These are phyloP conservation scores for Adelosebastes latens DNA, from an alignment of 2,797 vertebrate species.

Conservation along the genomic window DNA sequence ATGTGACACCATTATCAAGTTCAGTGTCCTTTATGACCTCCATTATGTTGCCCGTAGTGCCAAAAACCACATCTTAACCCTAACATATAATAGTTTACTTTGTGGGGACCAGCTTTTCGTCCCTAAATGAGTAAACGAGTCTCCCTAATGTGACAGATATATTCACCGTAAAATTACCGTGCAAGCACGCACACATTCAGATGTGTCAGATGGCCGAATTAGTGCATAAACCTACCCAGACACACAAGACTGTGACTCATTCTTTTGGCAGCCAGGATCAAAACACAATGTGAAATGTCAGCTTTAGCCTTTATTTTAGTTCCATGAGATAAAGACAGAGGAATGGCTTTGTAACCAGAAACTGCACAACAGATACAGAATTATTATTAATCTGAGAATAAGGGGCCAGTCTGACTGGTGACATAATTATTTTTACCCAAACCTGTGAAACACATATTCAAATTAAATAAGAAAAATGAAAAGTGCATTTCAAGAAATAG, in stretches of 20 bases:
- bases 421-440: not conserved
- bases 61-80: no score
- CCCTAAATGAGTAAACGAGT: not conserved
- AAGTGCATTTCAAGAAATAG: not conserved
- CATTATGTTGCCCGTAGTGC: no score
- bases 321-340: not conserved
- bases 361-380: not conserved
- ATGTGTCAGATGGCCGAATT: not conserved
- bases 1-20: no score
- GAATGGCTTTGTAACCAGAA: not conserved
- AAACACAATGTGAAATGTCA: not conserved
- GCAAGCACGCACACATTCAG: not conserved
- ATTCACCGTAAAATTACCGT: not conserved
- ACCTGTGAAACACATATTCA: not conserved
- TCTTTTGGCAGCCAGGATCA: not conserved
- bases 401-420: not conserved
- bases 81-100: no score
- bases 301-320: not conserved
- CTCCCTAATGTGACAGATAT: not conserved
- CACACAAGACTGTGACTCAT: no score
- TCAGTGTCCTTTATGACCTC: no score
- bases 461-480: not conserved
- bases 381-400: not conserved
- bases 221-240: not conserved
- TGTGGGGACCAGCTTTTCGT: not conserved